Conservation (phyloP, 1,140 invertebrate species). For the Lysiphlebus fabarum region DNA sequence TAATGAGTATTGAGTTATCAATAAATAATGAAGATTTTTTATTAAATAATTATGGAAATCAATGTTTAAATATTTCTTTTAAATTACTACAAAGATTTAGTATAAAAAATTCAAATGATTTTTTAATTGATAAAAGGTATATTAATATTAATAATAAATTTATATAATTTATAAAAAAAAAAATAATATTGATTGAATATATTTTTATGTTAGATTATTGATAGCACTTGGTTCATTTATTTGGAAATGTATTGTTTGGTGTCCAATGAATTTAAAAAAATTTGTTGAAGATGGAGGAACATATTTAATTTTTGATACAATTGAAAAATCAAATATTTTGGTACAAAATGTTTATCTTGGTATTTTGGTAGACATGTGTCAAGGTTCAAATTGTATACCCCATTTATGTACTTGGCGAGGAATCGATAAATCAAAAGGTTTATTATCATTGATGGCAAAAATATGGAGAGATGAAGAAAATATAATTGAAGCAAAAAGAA, state of each 20-base stretch:
- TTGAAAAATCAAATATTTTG: conserved; percentile 28
- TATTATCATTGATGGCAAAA: conserved; percentile 36
- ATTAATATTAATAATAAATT: not conserved
- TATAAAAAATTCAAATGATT: conserved; percentile 31
- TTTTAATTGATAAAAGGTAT: conserved; percentile 40
- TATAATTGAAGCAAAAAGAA: conserved; percentile 30
- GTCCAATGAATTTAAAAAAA: conserved; percentile 22
- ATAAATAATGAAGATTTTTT: conserved; percentile 21
- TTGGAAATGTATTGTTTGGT: conserved; percentile 36
- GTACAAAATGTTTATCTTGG: conserved; percentile 37
- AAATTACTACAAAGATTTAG: conserved; percentile 30
- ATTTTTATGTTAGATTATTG: conserved; percentile 32
- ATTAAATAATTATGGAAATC: conserved; percentile 24
- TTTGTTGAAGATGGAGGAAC: conserved; percentile 31
- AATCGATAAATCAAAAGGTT: conserved; percentile 30
- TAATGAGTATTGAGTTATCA: conserved; percentile 32
- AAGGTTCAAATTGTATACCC: conserved; percentile 25
- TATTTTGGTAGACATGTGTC: conserved; percentile 35
- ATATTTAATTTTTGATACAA: conserved; percentile 24
- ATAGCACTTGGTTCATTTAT: conserved; percentile 35
- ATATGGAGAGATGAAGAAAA: conserved; percentile 43
- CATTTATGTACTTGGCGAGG: conserved; percentile 42
- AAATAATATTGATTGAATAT: conserved; percentile 1
- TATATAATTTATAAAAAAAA: not conserved
- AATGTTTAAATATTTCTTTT: conserved; percentile 26